phyloP scores from a whole-genome alignment of 2,113 vertebrate genomes.

The Ophthalmolycus amberensis region DNA sequence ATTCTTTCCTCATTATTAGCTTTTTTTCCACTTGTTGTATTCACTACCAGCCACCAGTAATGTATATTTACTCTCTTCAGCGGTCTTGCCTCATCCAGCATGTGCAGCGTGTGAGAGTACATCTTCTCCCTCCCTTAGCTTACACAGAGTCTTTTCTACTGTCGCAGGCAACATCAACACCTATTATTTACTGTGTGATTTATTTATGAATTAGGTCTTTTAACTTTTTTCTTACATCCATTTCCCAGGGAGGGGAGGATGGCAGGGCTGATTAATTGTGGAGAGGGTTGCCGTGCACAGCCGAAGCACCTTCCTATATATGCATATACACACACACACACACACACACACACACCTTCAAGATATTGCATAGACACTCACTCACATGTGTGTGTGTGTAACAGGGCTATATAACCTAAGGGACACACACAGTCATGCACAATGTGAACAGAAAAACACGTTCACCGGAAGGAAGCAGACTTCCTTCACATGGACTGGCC shows the following conservation, averaged over 20 bases:
- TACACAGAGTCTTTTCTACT: constrained; percentile 54
- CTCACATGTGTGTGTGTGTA: constrained; percentile 3
- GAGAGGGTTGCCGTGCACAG: constrained; percentile 31
- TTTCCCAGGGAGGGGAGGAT: constrained; percentile 68
- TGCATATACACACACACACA: constrained; percentile 1
- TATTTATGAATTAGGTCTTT: constrained; percentile 84
- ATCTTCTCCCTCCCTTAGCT: constrained; percentile 52
- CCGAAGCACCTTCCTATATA: constrained; percentile 3
- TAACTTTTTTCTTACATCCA: constrained; percentile 79
- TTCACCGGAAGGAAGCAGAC: constrained; percentile 26
- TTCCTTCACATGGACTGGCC: neutral
- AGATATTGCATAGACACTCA: constrained; percentile 31
- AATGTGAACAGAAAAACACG: constrained; percentile 21
- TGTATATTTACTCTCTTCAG: constrained; percentile 75
- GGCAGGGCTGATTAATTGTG: constrained; percentile 77
- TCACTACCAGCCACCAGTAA: constrained; percentile 49
- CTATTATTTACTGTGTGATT: constrained; percentile 83
- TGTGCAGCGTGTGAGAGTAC: constrained; percentile 55
- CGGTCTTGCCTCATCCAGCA: constrained; percentile 42
- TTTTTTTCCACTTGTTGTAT: constrained; percentile 61
- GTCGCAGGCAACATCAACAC: constrained; percentile 70
- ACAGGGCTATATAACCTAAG: constrained; percentile 21
- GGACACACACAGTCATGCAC: constrained; percentile 33
- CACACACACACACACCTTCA: constrained; percentile 16
- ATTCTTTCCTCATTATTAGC: constrained; percentile 18